Evolutionary conservation across 1,140 invertebrate species (phyloP), one percentile per base, ranked within the genome.

Genomic region (Ooceraea biroi): DNA sequence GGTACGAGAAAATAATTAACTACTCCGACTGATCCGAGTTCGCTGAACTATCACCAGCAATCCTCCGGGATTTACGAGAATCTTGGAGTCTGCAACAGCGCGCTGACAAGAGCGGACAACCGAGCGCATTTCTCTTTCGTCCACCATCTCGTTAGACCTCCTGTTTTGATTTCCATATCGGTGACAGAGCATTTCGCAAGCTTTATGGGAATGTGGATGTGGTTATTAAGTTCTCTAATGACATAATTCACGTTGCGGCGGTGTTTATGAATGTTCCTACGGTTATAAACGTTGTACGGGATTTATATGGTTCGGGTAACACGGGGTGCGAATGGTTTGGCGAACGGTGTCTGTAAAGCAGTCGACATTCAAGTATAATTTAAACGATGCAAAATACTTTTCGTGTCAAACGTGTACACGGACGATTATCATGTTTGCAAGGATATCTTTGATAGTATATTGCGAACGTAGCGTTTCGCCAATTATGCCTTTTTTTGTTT

Each of bases 1-100:
- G 72, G 85, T 36, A 85, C 72, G 68, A 89, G 83, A 87, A 90
- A 77, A 90, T 90, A 90, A 90, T 90, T 90, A 90, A 87, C 83
- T 69, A 85, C 60, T 46, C 10, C 12, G 72, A 55, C 27, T 71
- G 57, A 68, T 66, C 74, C 36, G 60, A 73, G 48, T 86, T 86
- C 61, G 61, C 22, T 63, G 74, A 82, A 88, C 69, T 80, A 83
- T 84, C 84, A 57, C 68, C 71, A 19, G 50, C 30, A 63, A 84
- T 86, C 63, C 80, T 83, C 11, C 12, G 68, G 58, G 63, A 88
- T 76, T 86, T 84, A 84, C 80, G 78, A 85, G 8, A 77, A 7
- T 36, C 36, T 7, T 7, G 36, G 36, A 36, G 36, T 36, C 36
- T 7, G 36, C 36, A 7, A 36, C 7, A 36, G 36, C 36, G 50